phyloP scores from a whole-genome alignment of 1,140 invertebrate genomes.

The Drusus annulatus region DNA sequence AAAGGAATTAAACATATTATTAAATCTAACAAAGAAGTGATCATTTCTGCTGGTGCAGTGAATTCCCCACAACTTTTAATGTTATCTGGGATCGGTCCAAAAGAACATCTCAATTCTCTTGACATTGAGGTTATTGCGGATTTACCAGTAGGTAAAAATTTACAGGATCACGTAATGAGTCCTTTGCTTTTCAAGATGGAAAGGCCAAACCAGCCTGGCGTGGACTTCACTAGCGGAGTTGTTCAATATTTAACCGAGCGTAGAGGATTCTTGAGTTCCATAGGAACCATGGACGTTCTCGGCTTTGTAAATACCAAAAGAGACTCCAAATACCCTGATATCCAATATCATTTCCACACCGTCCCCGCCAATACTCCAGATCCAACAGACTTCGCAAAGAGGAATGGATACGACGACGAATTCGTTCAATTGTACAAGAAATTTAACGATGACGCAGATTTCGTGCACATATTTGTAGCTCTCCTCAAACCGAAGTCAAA shows the following conservation, averaged over 20 bases:
- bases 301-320: constrained; percentile 62
- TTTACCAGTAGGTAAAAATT: constrained; percentile 76
- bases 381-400: constrained; percentile 58
- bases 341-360: constrained; percentile 64
- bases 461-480: constrained; percentile 67
- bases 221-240: neutral
- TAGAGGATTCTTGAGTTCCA: constrained; percentile 61
- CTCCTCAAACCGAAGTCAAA: constrained; percentile 71
- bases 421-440: constrained; percentile 64
- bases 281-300: constrained; percentile 63
- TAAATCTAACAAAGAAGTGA: constrained; percentile 75
- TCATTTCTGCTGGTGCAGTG: constrained; percentile 76
- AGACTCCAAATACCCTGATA: constrained; percentile 62
- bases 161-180: constrained; percentile 76
- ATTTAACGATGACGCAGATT: constrained; percentile 66
- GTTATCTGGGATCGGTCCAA: constrained; percentile 82
- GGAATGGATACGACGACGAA: constrained; percentile 65
- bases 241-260: constrained; percentile 14
- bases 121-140: constrained; percentile 72
- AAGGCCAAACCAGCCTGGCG: neutral
- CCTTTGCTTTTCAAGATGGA: constrained; percentile 11
- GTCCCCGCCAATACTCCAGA: constrained; percentile 50
- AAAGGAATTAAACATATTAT: constrained; percentile 63
- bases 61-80: constrained; percentile 78
- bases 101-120: constrained; percentile 75